These are phyloP conservation scores for Crenuchus spilurus DNA, from an alignment of 2,797 vertebrate species.

Conservation along the genomic window DNA sequence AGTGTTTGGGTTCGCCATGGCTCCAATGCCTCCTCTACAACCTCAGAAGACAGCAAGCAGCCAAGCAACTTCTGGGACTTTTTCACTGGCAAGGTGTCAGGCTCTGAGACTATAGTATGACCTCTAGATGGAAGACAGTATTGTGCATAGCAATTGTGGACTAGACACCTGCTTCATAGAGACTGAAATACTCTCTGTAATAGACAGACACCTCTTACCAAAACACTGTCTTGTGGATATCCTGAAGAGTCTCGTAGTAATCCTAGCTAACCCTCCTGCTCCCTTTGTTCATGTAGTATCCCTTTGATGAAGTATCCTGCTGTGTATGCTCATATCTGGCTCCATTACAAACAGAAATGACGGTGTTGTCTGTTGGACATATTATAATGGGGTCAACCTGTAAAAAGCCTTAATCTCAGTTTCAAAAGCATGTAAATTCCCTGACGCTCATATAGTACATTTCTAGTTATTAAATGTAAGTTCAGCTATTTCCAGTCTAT, in stretches of 20 bases:
- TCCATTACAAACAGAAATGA: slow-evolving; percentile 9
- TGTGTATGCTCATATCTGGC: slow-evolving; percentile 14
- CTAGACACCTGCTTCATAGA: slow-evolving; percentile 30
- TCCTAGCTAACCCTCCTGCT: not conserved
- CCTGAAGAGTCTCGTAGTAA: slow-evolving; percentile 1
- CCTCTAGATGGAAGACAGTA: slow-evolving; percentile 13
- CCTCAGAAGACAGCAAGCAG: slow-evolving; percentile 55
- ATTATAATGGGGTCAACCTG: not conserved
- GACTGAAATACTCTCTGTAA: slow-evolving; percentile 14
- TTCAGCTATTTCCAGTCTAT: too few relatives aligned
- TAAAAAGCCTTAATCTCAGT: too few relatives aligned
- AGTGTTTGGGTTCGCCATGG: slow-evolving; percentile 77
- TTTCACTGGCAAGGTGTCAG: slow-evolving; percentile 78
- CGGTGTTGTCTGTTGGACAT: slow-evolving; percentile 3
- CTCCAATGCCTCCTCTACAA: slow-evolving; percentile 58
- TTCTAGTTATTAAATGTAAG: too few relatives aligned
- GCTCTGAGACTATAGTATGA: slow-evolving; percentile 83
- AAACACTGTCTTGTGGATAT: slow-evolving; percentile 20
- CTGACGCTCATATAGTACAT: too few relatives aligned
- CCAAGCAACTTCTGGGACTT: slow-evolving; percentile 82
- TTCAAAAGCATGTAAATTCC: too few relatives aligned
- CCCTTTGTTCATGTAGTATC: too few relatives aligned
- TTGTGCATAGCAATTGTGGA: slow-evolving; percentile 12
- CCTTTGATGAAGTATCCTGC: slow-evolving; percentile 4
- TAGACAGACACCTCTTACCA: not conserved